Evolutionary conservation across 2,888 invertebrate genomes (phyloP).

Genomic region (Eilema caniola): DNA sequence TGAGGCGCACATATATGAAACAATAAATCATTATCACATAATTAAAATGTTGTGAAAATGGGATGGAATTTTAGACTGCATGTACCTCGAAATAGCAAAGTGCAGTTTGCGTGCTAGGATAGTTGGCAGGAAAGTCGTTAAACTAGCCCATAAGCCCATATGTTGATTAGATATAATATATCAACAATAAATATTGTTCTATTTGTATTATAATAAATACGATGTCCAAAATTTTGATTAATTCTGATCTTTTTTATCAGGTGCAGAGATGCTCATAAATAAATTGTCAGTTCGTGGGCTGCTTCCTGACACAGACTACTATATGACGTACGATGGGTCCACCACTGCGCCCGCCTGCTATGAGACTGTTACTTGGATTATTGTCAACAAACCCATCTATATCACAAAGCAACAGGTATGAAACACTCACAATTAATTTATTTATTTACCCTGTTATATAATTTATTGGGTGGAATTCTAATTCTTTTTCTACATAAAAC

Average conservation of each 20-base stretch:
- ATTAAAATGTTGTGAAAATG: too few relatives aligned
- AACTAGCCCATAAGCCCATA: too few relatives aligned
- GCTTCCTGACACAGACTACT: conserved; percentile 97
- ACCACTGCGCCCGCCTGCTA: conserved; percentile 98
- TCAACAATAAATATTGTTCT: too few relatives aligned
- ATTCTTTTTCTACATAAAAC: background rate
- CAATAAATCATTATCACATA: too few relatives aligned
- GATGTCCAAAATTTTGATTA: background rate
- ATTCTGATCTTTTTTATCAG: conserved; percentile 70
- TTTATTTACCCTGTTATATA: background rate
- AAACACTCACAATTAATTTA: background rate
- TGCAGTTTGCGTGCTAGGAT: too few relatives aligned
- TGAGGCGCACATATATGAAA: too few relatives aligned
- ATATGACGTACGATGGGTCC: conserved; percentile 99
- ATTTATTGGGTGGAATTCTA: background rate
- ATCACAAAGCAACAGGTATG: conserved; percentile 98
- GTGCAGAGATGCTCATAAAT: conserved; percentile 94
- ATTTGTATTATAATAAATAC: too few relatives aligned
- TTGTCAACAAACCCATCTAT: conserved; percentile 99
- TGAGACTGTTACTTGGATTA: conserved; percentile 99
- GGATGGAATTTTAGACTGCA: too few relatives aligned
- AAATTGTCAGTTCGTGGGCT: conserved; percentile 95
- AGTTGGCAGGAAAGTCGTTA: too few relatives aligned
- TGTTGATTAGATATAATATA: too few relatives aligned
- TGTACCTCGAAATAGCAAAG: too few relatives aligned